These are phyloP conservation scores for Yponomeuta cagnagella DNA, from an alignment of 2,888 invertebrate genomes.

Conservation along the genomic window DNA sequence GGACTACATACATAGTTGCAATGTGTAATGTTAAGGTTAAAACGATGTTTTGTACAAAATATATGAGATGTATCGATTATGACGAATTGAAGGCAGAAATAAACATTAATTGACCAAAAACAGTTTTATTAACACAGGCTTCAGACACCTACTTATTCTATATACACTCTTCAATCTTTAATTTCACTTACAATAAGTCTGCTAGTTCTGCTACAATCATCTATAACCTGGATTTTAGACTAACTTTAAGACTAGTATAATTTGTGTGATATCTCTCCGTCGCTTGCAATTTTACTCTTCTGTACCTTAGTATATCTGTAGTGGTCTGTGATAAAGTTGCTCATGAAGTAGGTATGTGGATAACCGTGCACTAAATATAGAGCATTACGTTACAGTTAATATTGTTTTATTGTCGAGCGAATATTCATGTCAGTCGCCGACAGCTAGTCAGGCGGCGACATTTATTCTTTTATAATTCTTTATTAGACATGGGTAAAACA, in stretches of 20 bases:
- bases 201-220: not conserved
- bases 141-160: conserved; percentile 21
- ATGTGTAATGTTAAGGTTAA: conserved; percentile 22
- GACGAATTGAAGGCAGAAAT: not conserved
- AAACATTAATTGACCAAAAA: conserved; percentile 14
- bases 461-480: too few relatives aligned
- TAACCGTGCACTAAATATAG: conserved; percentile 46
- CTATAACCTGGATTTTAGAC: not conserved
- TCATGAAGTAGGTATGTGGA: conserved; percentile 34
- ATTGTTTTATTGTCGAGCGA: conserved; percentile 15
- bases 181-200: not conserved
- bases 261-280: conserved; percentile 15
- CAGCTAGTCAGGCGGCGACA: too few relatives aligned
- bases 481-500: too few relatives aligned
- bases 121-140: conserved; percentile 17
- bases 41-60: conserved; percentile 15
- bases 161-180: not conserved
- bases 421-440: too few relatives aligned
- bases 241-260: not conserved
- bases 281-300: conserved; percentile 18
- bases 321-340: conserved; percentile 48
- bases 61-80: conserved; percentile 9
- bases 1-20: conserved; percentile 22
- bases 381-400: conserved; percentile 19
- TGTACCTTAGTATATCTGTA: conserved; percentile 27